Evolutionary conservation across 2,888 invertebrate species (phyloP).

Genomic region (Allolobophora icterica): DNA sequence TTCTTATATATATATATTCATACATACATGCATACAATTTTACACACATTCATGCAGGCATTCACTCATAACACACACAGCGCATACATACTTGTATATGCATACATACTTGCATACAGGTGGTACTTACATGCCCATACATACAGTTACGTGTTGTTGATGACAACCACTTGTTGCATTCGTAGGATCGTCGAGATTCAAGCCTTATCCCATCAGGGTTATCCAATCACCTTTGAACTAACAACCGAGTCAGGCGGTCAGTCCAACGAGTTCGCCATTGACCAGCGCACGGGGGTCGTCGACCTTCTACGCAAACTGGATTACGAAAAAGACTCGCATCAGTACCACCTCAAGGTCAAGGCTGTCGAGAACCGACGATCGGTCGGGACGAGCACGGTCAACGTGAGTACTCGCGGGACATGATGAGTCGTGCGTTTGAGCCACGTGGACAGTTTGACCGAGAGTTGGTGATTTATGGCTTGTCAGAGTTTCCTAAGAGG

Average conservation of each 20-base stretch:
- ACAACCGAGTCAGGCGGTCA: constrained; percentile 90
- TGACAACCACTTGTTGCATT: not conserved
- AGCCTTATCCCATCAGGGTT: constrained; percentile 95
- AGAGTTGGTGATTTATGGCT: not conserved
- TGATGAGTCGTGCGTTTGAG: not conserved
- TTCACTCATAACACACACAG: no score
- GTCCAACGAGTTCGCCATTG: constrained; percentile 50
- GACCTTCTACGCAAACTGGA: constrained; percentile 93
- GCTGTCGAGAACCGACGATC: constrained; percentile 95
- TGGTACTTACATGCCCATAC: not conserved
- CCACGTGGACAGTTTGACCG: not conserved
- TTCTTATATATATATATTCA: no score
- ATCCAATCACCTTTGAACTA: constrained; percentile 90
- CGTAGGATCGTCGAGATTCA: constrained; percentile 90
- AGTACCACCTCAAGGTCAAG: constrained; percentile 87
- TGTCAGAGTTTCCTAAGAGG: not conserved
- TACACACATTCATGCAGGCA: no score
- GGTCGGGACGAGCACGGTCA: constrained; percentile 92
- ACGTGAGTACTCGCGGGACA: constrained; percentile 73
- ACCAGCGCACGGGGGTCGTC: constrained; percentile 76
- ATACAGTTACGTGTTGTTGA: not conserved
- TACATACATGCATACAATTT: no score
- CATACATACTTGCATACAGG: not conserved
- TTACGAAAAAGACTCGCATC: constrained; percentile 95
- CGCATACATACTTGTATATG: no score